These are phyloP conservation scores for Phaethornis superciliosus DNA, from an alignment of 2,113 vertebrate genomes.

Conservation along the genomic window DNA sequence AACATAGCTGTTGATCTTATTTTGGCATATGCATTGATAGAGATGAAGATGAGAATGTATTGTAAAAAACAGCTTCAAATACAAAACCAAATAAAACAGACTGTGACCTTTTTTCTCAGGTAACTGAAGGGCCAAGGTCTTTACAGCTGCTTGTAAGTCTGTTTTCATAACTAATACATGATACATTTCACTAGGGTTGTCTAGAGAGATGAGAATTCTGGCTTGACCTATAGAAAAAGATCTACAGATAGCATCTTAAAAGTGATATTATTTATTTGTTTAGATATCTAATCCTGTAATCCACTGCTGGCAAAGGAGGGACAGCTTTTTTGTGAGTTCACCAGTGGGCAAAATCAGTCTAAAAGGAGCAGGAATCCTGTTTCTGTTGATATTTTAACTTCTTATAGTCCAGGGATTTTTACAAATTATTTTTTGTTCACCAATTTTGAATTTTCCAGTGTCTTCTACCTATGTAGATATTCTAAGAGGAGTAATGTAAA, in stretches of 20 bases:
- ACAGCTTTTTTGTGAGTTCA: not conserved
- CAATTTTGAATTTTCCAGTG: not conserved
- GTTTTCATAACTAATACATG: not conserved
- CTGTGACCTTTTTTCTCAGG: not conserved
- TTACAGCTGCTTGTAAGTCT: not conserved
- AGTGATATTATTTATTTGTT: not conserved
- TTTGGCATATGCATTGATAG: not conserved
- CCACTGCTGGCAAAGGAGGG: not conserved
- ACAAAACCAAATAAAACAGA: not conserved
- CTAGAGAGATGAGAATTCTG: not conserved
- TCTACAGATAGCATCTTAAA: not conserved
- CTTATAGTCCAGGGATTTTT: fast-evolving
- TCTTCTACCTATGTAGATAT: not conserved
- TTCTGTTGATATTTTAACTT: not conserved
- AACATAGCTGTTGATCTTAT: not conserved
- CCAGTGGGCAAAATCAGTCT: not conserved
- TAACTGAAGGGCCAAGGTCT: not conserved
- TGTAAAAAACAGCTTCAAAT: not conserved
- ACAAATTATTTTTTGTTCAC: not conserved
- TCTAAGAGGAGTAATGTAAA: not conserved
- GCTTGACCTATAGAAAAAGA: not conserved
- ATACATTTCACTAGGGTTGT: not conserved
- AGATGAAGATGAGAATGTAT: not conserved
- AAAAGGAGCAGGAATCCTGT: not conserved
- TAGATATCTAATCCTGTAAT: not conserved